phyloP scores from a whole-genome alignment of 1,140 invertebrate species.

The Brachionus rotundiformis region DNA sequence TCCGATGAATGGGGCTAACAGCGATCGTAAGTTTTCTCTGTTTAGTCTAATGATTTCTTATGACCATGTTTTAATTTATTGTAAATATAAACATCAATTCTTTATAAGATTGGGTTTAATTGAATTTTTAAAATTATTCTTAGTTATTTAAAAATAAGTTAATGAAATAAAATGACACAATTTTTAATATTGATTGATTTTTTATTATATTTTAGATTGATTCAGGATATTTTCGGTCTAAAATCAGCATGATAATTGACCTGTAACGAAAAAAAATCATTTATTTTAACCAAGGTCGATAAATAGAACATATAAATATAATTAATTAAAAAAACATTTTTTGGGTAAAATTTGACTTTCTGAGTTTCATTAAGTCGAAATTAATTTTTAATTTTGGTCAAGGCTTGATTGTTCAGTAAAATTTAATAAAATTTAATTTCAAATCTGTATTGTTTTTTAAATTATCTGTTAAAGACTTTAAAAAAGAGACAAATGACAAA shows the following conservation, averaged over 20 bases:
- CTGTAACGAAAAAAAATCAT: conserved; percentile 11
- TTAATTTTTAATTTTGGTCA: too few species aligned
- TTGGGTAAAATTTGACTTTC: neutral
- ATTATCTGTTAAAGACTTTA: too few species aligned
- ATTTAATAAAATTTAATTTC: too few species aligned
- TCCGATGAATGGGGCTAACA: neutral
- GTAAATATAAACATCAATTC: neutral
- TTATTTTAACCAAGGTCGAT: neutral
- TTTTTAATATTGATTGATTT: neutral
- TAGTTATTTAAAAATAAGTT: too few species aligned
- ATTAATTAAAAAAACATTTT: conserved; percentile 2
- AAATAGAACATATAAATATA: conserved; percentile 17
- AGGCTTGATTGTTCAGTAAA: too few species aligned
- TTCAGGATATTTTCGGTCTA: neutral
- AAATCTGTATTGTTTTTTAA: too few species aligned
- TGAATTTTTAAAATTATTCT: neutral
- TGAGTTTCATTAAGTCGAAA: too few species aligned
- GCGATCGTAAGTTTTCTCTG: conserved; percentile 11
- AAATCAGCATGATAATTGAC: neutral
- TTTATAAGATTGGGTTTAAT: neutral
- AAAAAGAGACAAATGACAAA: too few species aligned
- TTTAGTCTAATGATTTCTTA: neutral
- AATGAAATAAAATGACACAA: neutral
- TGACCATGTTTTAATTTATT: conserved; percentile 20
- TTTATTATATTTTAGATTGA: neutral